These are phyloP conservation scores for Gobionotothen gibberifrons DNA, from an alignment of 2,797 vertebrate genomes.

Conservation along the genomic window DNA sequence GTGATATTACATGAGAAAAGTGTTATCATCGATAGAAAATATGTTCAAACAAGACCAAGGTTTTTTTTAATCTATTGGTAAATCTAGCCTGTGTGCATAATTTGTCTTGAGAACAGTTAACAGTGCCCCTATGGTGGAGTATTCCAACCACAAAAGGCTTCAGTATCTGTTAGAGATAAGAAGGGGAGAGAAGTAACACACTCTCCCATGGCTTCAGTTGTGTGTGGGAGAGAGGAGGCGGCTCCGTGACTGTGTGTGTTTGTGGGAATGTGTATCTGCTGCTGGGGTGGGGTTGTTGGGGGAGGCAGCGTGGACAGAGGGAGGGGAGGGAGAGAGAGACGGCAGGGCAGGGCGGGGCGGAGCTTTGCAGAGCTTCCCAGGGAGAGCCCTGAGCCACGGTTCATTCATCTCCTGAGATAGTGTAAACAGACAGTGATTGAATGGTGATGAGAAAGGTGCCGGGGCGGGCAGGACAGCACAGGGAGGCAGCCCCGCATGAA, in stretches of 20 bases:
- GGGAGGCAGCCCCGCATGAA: slow-evolving; percentile 72
- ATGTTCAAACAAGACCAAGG: neutral
- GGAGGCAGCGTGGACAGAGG: slow-evolving; percentile 27
- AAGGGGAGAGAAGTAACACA: slow-evolving; percentile 65
- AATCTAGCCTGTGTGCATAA: slow-evolving; percentile 25
- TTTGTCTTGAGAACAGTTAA: slow-evolving; percentile 54
- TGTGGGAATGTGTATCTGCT: slow-evolving; percentile 30
- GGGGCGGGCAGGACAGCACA: slow-evolving; percentile 62
- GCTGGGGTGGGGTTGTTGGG: slow-evolving; percentile 55
- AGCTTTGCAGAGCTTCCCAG: slow-evolving; percentile 76
- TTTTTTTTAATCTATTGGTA: neutral
- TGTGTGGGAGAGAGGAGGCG: slow-evolving; percentile 52
- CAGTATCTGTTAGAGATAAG: slow-evolving; percentile 82
- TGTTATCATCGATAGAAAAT: neutral
- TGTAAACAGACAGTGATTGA: slow-evolving; percentile 88
- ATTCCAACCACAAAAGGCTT: slow-evolving; percentile 70
- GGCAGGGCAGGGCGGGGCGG: slow-evolving; percentile 62
- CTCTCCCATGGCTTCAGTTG: slow-evolving; percentile 58
- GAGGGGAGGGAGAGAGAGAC: neutral
- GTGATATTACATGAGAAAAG: neutral
- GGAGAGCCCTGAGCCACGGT: slow-evolving; percentile 76
- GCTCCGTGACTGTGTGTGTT: slow-evolving; percentile 48
- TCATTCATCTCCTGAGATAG: slow-evolving; percentile 82
- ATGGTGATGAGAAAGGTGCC: slow-evolving; percentile 83
- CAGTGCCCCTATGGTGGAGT: slow-evolving; percentile 56